A percentile compares a stretch with the other conserved stretches of the same genome.
Conservation (phyloP, 64 coral and sea anemone species). For the Montipora capricornis region DNA sequence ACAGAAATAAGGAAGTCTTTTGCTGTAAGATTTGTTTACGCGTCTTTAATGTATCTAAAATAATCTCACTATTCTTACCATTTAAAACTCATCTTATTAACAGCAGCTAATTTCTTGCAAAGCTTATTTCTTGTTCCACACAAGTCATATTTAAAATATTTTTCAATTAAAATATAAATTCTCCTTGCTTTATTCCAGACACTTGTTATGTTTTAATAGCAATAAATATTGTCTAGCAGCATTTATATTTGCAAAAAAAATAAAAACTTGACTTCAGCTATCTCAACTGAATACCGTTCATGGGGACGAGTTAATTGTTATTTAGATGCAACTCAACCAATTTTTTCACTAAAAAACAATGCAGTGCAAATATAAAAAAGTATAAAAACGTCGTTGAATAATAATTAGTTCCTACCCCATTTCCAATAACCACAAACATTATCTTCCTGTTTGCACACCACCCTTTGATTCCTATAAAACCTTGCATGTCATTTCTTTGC, state of each 20-base stretch:
- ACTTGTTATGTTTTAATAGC: neutral
- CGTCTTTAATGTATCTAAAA: too few species aligned
- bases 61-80: too few species aligned
- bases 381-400: too few species aligned
- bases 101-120: too few species aligned
- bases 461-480: neutral
- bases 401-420: neutral
- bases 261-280: neutral
- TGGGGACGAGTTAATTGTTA: neutral
- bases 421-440: neutral
- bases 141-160: neutral
- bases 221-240: neutral
- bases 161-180: conserved; percentile 40
- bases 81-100: too few species aligned
- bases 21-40: too few species aligned
- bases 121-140: neutral
- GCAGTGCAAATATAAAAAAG: too few species aligned
- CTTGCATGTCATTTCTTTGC: neutral
- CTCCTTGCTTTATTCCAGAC: neutral
- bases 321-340: too few species aligned
- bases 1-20: too few species aligned
- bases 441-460: too few species aligned
- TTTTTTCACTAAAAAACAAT: neutral
- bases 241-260: conserved; percentile 7
- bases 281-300: neutral